A percentile compares a stretch with the other conserved stretches of the same genome.
Evolutionary conservation across 2,888 invertebrate genomes (phyloP).

Genomic region (Oscheius sp.): DNA sequence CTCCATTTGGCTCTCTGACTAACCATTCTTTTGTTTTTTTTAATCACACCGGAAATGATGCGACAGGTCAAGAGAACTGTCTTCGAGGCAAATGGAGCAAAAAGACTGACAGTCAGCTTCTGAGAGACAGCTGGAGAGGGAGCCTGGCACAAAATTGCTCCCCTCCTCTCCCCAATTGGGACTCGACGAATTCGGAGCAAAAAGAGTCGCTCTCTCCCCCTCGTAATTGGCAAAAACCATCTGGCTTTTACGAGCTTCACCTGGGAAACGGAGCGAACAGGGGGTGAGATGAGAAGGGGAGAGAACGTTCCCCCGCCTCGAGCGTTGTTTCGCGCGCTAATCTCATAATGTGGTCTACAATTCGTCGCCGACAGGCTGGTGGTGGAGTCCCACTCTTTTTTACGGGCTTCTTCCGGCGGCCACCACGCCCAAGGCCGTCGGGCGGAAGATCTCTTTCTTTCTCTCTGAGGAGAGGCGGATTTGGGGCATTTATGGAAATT

Average conservation of each 20-base stretch:
- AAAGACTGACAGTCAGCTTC: too few species aligned
- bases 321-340: constrained; percentile 14
- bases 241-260: not conserved
- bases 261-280: not conserved
- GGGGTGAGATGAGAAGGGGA: not conserved
- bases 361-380: constrained; percentile 27
- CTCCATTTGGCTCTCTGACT: too few species aligned
- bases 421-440: constrained; percentile 28
- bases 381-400: constrained; percentile 10
- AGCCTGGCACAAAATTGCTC: not conserved
- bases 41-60: not conserved
- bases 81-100: not conserved
- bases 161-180: not conserved
- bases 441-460: too few species aligned
- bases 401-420: constrained; percentile 16
- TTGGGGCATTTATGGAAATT: not conserved
- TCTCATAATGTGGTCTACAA: constrained; percentile 26
- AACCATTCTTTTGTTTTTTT: too few species aligned
- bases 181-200: too few species aligned
- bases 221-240: not conserved
- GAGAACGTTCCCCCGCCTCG: too few species aligned
- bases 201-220: too few species aligned
- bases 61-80: not conserved
- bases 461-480: not conserved
- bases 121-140: not conserved